phyloP scores from a whole-genome alignment of 2,888 invertebrate genomes.

The Lissocephala sabroskyi region DNA sequence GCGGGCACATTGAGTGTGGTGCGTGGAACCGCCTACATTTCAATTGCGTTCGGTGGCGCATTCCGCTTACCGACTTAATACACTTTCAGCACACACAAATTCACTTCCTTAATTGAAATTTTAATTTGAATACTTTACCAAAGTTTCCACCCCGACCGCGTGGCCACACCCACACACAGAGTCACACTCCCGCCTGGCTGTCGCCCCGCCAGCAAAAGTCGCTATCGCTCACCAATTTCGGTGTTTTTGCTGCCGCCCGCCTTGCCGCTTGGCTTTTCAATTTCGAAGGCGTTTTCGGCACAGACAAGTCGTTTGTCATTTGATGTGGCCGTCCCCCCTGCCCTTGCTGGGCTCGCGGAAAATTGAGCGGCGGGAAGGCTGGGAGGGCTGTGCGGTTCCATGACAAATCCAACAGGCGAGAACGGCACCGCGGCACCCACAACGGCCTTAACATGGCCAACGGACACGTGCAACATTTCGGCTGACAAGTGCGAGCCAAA shows the following conservation, averaged over 20 bases:
- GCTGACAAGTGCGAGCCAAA: constrained; percentile 19
- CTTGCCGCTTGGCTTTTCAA: constrained; percentile 34
- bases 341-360: too few species aligned
- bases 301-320: constrained; percentile 57
- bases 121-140: constrained; percentile 64
- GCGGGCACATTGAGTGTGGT: too few species aligned
- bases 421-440: constrained; percentile 33
- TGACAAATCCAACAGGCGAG: constrained; percentile 15
- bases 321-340: constrained; percentile 29
- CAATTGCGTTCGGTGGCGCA: neutral
- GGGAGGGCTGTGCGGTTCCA: too few species aligned
- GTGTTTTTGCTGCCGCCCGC: constrained; percentile 6
- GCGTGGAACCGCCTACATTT: too few species aligned
- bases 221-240: constrained; percentile 23
- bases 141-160: constrained; percentile 54
- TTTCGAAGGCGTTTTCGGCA: constrained; percentile 36
- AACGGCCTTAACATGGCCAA: constrained; percentile 8
- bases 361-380: too few species aligned
- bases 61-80: constrained; percentile 44
- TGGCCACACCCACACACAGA: neutral
- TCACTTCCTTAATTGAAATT: constrained; percentile 65
- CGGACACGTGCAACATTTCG: constrained; percentile 18
- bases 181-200: neutral
- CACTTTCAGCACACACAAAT: constrained; percentile 60
- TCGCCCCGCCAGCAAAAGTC: constrained; percentile 49